Conservation (phyloP, 2,888 invertebrate species). For the Nymphalis polychloros region DNA sequence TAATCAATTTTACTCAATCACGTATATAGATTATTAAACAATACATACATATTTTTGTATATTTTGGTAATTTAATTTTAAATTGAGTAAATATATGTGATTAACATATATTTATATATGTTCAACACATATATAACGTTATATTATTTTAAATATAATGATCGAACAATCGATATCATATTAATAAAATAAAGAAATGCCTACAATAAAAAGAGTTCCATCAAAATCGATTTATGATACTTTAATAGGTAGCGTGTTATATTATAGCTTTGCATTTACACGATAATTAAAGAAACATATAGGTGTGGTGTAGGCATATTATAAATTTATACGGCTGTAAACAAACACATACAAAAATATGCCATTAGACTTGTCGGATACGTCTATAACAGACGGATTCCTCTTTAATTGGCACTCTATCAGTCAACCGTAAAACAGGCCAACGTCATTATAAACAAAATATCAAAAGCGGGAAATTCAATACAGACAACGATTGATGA, state of each 20-base stretch:
- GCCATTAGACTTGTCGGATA: slow-evolving; percentile 32
- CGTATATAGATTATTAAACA: no score
- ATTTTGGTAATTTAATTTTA: no score
- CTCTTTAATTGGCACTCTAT: slow-evolving; percentile 42
- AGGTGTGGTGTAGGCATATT: slow-evolving; percentile 27
- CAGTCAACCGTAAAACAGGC: slow-evolving; percentile 37
- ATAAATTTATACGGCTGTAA: slow-evolving; percentile 34
- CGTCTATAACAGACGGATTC: slow-evolving; percentile 40
- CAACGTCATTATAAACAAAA: slow-evolving; percentile 36
- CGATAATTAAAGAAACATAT: slow-evolving; percentile 36
- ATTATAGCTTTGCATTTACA: slow-evolving; percentile 34
- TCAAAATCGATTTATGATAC: slow-evolving; percentile 31
- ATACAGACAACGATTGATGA: slow-evolving; percentile 34
- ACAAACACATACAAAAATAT: slow-evolving; percentile 31
- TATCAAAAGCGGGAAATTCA: slow-evolving; percentile 37
- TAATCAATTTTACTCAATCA: no score
- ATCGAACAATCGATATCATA: neutral
- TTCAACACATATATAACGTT: no score
- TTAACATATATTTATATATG: no score
- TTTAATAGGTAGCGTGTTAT: slow-evolving; percentile 34
- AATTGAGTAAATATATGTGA: neutral
- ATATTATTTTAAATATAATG: neutral
- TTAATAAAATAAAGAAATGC: slow-evolving; percentile 12
- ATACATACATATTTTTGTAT: no score
- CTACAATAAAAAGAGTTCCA: slow-evolving; percentile 26